These are phyloP conservation scores for Perognathus longimembris DNA, from an alignment of 2,113 vertebrate genomes.

Conservation along the genomic window DNA sequence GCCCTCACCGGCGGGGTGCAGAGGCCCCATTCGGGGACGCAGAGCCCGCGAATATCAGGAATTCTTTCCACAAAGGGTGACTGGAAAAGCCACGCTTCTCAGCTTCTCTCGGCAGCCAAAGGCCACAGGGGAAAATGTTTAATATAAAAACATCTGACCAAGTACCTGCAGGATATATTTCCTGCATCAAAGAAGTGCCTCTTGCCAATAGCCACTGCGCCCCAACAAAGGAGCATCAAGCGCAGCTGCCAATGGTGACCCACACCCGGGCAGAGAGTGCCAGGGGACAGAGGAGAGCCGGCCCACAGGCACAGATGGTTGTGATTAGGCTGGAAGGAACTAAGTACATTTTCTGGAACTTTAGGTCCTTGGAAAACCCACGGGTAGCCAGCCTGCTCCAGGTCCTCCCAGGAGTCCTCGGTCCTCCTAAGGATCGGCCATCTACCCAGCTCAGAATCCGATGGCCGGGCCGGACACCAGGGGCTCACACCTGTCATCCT, in stretches of 20 bases:
- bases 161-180: conserved; percentile 87
- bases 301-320: conserved; percentile 72
- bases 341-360: conserved; percentile 39
- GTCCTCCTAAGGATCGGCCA: not conserved
- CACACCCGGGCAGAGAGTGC: conserved; percentile 40
- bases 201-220: conserved; percentile 79
- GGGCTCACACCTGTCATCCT: no score
- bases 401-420: not conserved
- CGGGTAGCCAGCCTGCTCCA: not conserved
- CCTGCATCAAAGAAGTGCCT: conserved; percentile 86
- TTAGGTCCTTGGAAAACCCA: conserved; percentile 47
- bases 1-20: not conserved
- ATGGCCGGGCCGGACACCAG: not conserved
- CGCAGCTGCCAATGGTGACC: conserved; percentile 72
- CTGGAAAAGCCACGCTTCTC: conserved; percentile 80
- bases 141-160: conserved; percentile 87
- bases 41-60: conserved; percentile 52
- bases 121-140: conserved; percentile 84
- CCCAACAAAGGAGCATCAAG: conserved; percentile 74
- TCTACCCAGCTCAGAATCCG: not conserved
- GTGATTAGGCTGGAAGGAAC: conserved; percentile 71
- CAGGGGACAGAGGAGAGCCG: conserved; percentile 71
- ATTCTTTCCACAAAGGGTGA: conserved; percentile 77
- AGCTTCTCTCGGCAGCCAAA: conserved; percentile 79
- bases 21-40: not conserved